Evolutionary conservation across 2,888 invertebrate species (phyloP).

Genomic region (Schizaphis graminum): DNA sequence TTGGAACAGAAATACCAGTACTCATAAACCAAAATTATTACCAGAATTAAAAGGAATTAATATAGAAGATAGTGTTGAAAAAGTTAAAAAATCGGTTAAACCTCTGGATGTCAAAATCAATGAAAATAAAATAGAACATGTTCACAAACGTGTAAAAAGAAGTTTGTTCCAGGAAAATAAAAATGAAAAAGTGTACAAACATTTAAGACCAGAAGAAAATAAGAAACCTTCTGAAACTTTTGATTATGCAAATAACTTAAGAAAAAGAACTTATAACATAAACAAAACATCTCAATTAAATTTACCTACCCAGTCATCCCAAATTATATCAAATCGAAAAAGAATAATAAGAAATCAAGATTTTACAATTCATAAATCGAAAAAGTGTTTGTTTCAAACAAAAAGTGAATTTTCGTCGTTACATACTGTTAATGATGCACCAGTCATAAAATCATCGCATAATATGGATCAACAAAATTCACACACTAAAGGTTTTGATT

Average conservation of each 20-base stretch:
- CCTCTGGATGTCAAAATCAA: not conserved
- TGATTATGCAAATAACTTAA: not conserved
- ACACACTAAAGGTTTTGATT: not conserved
- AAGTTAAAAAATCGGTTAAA: conserved; percentile 18
- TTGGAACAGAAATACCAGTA: conserved; percentile 34
- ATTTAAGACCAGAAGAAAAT: not conserved
- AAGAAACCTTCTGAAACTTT: not conserved
- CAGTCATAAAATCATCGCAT: not conserved
- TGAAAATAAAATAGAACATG: not conserved
- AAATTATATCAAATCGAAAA: not conserved
- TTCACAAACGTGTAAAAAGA: conserved; percentile 41
- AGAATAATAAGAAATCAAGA: conserved; percentile 14
- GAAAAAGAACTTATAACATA: not conserved
- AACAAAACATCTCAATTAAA: not conserved
- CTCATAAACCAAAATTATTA: not conserved
- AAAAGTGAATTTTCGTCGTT: not conserved
- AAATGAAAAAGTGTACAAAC: not conserved
- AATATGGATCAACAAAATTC: not conserved
- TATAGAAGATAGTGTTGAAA: conserved; percentile 22
- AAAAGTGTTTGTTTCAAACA: not conserved
- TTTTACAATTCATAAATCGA: not conserved
- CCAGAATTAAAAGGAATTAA: conserved; percentile 43
- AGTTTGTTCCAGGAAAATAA: conserved; percentile 44
- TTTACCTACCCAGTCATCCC: not conserved
- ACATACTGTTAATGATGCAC: not conserved